A percentile compares a stretch with the other conserved stretches of the same genome.
phyloP scores from a whole-genome alignment of 2,888 invertebrate species.

The Azorinus chamasolen region DNA sequence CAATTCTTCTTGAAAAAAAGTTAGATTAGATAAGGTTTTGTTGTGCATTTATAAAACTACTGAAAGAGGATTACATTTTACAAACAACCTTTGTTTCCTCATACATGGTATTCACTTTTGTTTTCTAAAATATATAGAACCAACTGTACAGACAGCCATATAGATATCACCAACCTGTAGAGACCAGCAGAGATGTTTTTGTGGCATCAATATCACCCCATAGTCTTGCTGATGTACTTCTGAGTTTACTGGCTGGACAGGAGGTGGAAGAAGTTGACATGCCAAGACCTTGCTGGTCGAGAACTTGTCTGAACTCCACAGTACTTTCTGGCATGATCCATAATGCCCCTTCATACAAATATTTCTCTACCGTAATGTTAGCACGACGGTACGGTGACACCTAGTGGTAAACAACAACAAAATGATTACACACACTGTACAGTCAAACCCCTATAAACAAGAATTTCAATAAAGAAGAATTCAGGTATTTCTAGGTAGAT shows the following conservation, averaged over 20 bases:
- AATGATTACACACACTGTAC: too few relatives aligned
- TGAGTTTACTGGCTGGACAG: slow-evolving; percentile 31
- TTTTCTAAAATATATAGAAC: too few relatives aligned
- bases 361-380: slow-evolving; percentile 74
- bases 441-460: too few relatives aligned
- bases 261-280: slow-evolving; percentile 52
- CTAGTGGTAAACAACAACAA: slow-evolving; percentile 38
- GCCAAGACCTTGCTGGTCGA: slow-evolving; percentile 62
- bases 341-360: slow-evolving; percentile 70
- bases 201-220: slow-evolving; percentile 74
- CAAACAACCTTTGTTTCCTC: too few relatives aligned
- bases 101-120: too few relatives aligned
- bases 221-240: slow-evolving; percentile 45
- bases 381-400: slow-evolving; percentile 65
- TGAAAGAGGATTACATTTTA: too few relatives aligned
- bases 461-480: too few relatives aligned
- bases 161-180: slow-evolving; percentile 71
- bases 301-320: slow-evolving; percentile 68
- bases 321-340: slow-evolving; percentile 72
- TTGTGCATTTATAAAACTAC: too few relatives aligned
- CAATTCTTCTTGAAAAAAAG: too few relatives aligned
- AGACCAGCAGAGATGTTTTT: slow-evolving; percentile 68
- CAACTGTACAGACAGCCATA: too few relatives aligned
- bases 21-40: too few relatives aligned
- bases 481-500: too few relatives aligned